phyloP scores from a whole-genome alignment of 2,888 invertebrate genomes.

The Enoplolaimus lenunculus region DNA sequence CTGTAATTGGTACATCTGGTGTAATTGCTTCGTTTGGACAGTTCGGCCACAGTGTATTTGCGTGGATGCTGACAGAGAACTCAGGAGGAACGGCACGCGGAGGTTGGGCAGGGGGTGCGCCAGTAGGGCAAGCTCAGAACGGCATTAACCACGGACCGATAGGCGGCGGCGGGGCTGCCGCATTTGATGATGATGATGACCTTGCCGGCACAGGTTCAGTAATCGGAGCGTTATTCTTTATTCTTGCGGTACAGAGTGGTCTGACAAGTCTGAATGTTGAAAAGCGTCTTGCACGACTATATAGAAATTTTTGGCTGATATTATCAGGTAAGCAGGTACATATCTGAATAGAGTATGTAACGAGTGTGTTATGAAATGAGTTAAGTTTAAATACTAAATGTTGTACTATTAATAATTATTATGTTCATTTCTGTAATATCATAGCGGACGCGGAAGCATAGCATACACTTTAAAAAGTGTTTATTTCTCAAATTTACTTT shows the following conservation, averaged over 20 bases:
- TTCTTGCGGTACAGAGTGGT: not conserved
- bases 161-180: not conserved
- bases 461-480: too few species aligned
- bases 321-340: not conserved
- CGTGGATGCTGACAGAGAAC: not conserved
- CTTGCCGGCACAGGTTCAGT: not conserved
- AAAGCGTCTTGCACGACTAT: not conserved
- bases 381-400: too few species aligned
- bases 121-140: not conserved
- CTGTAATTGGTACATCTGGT: not conserved
- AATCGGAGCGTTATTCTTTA: not conserved
- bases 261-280: not conserved
- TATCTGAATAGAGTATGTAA: too few species aligned
- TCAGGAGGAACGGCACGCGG: not conserved
- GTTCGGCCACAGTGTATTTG: not conserved
- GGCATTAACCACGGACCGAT: not conserved
- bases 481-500: too few species aligned
- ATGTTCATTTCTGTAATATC: too few species aligned
- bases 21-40: constrained; percentile 7
- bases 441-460: too few species aligned
- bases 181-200: not conserved
- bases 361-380: too few species aligned
- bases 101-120: not conserved
- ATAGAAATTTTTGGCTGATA: constrained; percentile 7
- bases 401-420: too few species aligned